Evolutionary conservation across 2,113 vertebrate species (phyloP).

Genomic region (Nesoenas mayeri): DNA sequence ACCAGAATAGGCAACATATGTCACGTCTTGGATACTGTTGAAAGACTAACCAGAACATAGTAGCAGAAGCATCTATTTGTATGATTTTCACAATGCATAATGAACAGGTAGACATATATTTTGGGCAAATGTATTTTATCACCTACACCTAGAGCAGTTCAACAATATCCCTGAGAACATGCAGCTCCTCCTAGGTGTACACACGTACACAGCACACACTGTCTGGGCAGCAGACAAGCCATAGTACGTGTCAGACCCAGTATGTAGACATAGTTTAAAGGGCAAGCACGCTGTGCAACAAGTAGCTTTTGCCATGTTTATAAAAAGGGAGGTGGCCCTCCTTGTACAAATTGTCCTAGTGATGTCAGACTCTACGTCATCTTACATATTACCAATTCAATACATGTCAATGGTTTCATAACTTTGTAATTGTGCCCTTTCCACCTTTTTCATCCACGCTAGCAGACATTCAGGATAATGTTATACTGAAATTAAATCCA

Average conservation of each 20-base stretch:
- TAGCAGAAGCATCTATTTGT: neutral
- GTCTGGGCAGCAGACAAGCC: neutral
- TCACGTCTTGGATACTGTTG: neutral
- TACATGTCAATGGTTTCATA: neutral
- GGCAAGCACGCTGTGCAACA: neutral
- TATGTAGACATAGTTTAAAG: neutral
- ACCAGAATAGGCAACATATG: neutral
- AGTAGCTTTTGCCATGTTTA: neutral
- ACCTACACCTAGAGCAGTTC: neutral
- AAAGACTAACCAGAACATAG: neutral
- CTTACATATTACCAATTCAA: neutral
- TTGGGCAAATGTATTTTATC: neutral
- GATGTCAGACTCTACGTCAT: neutral
- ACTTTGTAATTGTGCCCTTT: neutral
- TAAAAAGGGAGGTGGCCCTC: neutral
- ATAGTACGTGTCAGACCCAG: neutral
- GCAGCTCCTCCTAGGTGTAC: neutral
- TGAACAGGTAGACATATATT: neutral
- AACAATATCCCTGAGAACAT: neutral
- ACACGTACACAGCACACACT: rapidly evolving
- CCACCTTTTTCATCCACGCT: neutral
- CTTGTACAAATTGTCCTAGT: neutral
- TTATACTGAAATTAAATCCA: neutral
- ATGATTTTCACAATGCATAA: neutral
- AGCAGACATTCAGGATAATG: neutral